phyloP scores from a whole-genome alignment of 2,888 invertebrate species.

The Pegoplata infirma region DNA sequence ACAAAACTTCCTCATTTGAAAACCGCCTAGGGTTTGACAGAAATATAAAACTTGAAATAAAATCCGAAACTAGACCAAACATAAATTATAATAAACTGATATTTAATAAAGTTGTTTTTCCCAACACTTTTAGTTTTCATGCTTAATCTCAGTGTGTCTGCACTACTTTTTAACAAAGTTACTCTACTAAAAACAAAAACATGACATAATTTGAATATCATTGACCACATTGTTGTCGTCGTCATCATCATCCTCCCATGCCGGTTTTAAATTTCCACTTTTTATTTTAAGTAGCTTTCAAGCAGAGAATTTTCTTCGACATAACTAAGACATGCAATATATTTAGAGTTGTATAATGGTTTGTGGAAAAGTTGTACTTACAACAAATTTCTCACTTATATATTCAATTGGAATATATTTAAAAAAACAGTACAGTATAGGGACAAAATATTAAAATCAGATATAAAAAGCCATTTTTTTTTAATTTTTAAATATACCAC shows the following conservation, averaged over 20 bases:
- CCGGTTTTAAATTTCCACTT: conserved; percentile 37
- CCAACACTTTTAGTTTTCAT: conserved; percentile 1
- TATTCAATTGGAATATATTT: conserved; percentile 15
- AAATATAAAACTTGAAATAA: conserved; percentile 20
- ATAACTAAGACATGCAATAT: conserved; percentile 38
- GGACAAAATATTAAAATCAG: no score
- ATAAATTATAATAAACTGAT: neutral
- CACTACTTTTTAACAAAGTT: neutral
- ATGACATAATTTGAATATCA: conserved; percentile 50
- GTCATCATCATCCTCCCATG: conserved; percentile 24
- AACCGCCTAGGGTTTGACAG: neutral
- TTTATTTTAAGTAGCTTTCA: neutral
- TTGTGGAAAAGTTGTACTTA: conserved; percentile 6
- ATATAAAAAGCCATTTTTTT: no score
- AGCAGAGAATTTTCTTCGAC: conserved; percentile 22
- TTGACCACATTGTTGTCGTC: conserved; percentile 10
- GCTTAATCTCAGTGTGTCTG: neutral
- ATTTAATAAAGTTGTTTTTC: neutral
- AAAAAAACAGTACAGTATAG: no score
- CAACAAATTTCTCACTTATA: neutral
- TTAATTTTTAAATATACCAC: no score
- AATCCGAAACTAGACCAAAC: neutral
- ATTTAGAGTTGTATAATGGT: conserved; percentile 17
- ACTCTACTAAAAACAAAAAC: neutral
- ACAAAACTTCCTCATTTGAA: conserved; percentile 15